phyloP scores from a whole-genome alignment of 2,888 invertebrate genomes.

The Nectonema munidae region DNA sequence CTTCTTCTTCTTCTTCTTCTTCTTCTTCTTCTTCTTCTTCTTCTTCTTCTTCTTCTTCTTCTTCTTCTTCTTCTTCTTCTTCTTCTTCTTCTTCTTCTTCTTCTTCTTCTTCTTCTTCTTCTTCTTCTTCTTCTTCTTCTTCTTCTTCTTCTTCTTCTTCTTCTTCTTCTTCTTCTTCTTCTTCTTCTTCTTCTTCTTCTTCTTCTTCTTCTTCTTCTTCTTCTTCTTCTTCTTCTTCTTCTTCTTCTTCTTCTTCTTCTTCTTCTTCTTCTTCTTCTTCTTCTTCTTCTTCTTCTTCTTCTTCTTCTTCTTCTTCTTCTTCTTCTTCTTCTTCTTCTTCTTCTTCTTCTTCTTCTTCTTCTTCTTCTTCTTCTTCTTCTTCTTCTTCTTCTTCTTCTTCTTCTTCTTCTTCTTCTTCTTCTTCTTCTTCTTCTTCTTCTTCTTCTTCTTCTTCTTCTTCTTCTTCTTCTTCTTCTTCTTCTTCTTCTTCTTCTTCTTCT shows the following conservation, averaged over 20 bases:
- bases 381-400: too few relatives aligned
- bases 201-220: constrained; percentile 5
- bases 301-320: constrained; percentile 5
- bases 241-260: constrained; percentile 5
- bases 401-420: constrained; percentile 5
- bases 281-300: constrained; percentile 5
- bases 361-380: constrained; percentile 5
- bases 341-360: constrained; percentile 5
- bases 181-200: constrained; percentile 5
- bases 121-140: constrained; percentile 5
- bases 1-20: constrained; percentile 5
- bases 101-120: constrained; percentile 5
- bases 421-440: constrained; percentile 5
- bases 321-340: constrained; percentile 5
- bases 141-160: constrained; percentile 5
- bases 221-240: constrained; percentile 5
- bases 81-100: constrained; percentile 5
- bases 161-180: constrained; percentile 5
- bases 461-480: constrained; percentile 5
- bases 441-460: constrained; percentile 5
- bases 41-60: constrained; percentile 5
- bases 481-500: constrained; percentile 5
- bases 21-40: constrained; percentile 5
- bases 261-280: constrained; percentile 5
- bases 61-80: constrained; percentile 5